Evolutionary conservation across 2,888 invertebrate genomes (phyloP), one percentile per base, ranked within the genome.

Genomic region (Petrophora chlorosata): DNA sequence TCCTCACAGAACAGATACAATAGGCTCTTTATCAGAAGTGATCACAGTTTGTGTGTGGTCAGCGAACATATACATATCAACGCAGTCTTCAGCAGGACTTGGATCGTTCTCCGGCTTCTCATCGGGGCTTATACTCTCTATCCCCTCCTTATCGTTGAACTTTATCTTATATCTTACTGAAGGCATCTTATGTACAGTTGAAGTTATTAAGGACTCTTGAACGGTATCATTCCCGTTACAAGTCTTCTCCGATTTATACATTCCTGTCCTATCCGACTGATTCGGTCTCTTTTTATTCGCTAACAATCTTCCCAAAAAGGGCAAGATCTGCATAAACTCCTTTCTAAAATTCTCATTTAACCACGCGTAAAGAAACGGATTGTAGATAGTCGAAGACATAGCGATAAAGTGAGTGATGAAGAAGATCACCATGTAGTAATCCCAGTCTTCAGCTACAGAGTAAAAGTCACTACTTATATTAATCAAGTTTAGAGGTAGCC

Each of bases 311-410:
- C 89, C 90, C 70, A 94, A 92, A 62, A 94, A 94, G 0, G 94
- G 94, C 38, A 94, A 78, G 36, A 95, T 94, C 78, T 94, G 93
- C 73, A 94, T 95, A 82, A 97, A 98, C 79, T 98, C 98, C 78
- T 98, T 98, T 50, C 98, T 94, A 76, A 98, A 98, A 82, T 96
- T 97, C 65, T 98, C 98, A 81, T 99, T 99, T 76, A 99, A 92
- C 98, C 98, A 99, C 10, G 98, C 98, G 79, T 99, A 99, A 4
- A 99, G 92, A 75, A 99, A 97, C 0, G 98, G 98, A 79, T 99
- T 99, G 91, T 99, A 99, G 79, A 98, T 97, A 0, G 98, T 98
- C 29, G 98, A 98, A 38, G 97, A 97, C 97, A 98, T 98, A 30
- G 99, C 98, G 74, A 98, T 93, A 1, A 97, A 94, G 80, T 99